These are phyloP conservation scores for Andrena cerasifolii DNA, from an alignment of 1,140 invertebrate species.

Conservation along the genomic window DNA sequence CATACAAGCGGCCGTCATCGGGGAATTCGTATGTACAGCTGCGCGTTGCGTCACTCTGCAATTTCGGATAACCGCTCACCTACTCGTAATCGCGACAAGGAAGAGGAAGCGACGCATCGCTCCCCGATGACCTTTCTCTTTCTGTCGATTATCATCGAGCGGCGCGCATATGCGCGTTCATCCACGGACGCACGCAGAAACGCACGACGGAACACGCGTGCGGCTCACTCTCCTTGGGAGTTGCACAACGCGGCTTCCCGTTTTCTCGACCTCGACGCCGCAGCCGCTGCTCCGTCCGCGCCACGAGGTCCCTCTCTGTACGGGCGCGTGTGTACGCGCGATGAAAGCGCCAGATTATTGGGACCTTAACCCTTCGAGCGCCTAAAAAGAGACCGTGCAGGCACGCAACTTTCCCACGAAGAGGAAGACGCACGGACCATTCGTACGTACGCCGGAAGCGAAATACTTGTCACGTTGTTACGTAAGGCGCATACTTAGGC, in stretches of 20 bases:
- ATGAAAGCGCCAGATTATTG: slow-evolving; percentile 11
- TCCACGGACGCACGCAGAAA: slow-evolving; percentile 35
- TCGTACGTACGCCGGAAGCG: too few relatives aligned
- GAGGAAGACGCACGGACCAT: too few relatives aligned
- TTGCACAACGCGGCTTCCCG: slow-evolving; percentile 38
- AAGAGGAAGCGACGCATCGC: slow-evolving; percentile 54
- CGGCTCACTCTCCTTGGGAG: slow-evolving; percentile 27
- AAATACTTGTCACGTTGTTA: not conserved
- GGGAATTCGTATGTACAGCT: slow-evolving; percentile 33
- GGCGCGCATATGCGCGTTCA: slow-evolving; percentile 30
- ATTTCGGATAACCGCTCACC: slow-evolving; percentile 45
- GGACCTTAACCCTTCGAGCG: not conserved
- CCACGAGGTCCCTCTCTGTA: not conserved
- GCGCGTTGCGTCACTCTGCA: slow-evolving; percentile 50
- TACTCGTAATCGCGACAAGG: slow-evolving; percentile 53
- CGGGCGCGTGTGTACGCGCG: not conserved
- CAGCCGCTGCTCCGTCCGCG: not conserved
- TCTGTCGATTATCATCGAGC: slow-evolving; percentile 54
- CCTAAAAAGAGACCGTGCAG: not conserved
- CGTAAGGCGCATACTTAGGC: slow-evolving; percentile 6
- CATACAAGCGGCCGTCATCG: too few relatives aligned
- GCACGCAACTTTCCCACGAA: not conserved
- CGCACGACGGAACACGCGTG: slow-evolving; percentile 37
- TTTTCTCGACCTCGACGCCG: slow-evolving; percentile 11
- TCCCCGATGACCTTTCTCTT: slow-evolving; percentile 59